Conservation (phyloP, 1,140 invertebrate species). For the Cephus cinctus region DNA sequence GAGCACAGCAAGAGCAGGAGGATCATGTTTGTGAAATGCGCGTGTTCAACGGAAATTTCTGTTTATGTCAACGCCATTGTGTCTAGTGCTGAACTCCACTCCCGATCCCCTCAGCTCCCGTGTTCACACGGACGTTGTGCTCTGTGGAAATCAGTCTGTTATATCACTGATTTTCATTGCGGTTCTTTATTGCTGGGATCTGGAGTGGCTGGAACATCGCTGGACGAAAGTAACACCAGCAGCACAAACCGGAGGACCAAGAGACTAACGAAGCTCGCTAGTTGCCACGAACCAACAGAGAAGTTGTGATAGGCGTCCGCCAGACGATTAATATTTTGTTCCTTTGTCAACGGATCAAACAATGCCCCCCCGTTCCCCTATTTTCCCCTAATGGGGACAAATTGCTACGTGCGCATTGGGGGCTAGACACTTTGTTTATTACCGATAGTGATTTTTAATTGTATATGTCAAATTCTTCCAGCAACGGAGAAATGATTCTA, state of each 20-base stretch:
- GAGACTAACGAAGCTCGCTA: constrained; percentile 23
- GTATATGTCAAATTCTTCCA: constrained; percentile 51
- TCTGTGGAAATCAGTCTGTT: no score
- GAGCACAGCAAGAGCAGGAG: no score
- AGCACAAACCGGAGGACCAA: no score
- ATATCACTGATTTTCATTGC: no score
- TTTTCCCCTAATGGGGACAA: constrained; percentile 15
- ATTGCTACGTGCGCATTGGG: no score
- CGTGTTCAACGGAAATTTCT: no score
- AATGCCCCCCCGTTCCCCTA: constrained; percentile 21
- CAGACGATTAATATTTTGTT: constrained; percentile 44
- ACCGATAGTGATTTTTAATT: constrained; percentile 48
- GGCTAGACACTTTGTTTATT: constrained; percentile 46
- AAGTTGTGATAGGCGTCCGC: constrained; percentile 49
- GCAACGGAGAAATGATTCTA: constrained; percentile 52
- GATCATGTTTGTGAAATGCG: no score
- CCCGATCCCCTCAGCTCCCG: not conserved
- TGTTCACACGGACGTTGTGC: no score
- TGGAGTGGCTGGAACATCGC: no score
- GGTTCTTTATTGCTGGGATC: no score
- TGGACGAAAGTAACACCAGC: constrained; percentile 19
- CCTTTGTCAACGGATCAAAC: constrained; percentile 41
- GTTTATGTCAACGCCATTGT: no score
- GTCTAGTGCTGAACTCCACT: no score
- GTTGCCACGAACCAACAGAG: constrained; percentile 20